These are phyloP conservation scores for Crax fasciolata DNA, from an alignment of 2,797 vertebrate species.

Conservation along the genomic window DNA sequence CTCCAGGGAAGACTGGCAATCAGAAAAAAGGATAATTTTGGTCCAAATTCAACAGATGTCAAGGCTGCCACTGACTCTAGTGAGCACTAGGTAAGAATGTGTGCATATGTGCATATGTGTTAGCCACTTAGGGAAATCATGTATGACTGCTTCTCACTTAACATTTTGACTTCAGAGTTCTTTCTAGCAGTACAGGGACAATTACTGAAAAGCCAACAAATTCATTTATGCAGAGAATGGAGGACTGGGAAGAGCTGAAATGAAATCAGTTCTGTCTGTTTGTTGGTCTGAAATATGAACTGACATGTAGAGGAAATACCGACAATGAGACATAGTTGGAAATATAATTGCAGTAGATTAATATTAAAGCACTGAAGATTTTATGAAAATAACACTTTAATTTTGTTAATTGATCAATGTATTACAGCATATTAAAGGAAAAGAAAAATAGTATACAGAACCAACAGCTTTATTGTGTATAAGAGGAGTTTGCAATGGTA, in stretches of 20 bases:
- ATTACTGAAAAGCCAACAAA: not conserved
- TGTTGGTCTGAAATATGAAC: not conserved
- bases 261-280: not conserved
- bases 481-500: not conserved
- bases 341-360: not conserved
- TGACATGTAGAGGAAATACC: not conserved
- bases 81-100: not conserved
- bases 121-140: not conserved
- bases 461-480: not conserved
- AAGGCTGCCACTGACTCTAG: not conserved
- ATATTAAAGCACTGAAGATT: not conserved
- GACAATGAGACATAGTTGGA: not conserved
- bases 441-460: not conserved
- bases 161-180: not conserved
- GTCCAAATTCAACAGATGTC: not conserved
- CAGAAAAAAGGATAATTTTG: not conserved
- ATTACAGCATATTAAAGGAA: not conserved
- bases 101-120: not conserved
- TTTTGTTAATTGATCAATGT: not conserved
- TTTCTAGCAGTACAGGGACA: not conserved
- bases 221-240: not conserved
- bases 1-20: fast-evolving
- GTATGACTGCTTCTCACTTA: not conserved
- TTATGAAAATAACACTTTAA: not conserved
- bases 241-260: not conserved